phyloP scores from a whole-genome alignment of 2,113 vertebrate species.

The Odocoileus hemionus region DNA sequence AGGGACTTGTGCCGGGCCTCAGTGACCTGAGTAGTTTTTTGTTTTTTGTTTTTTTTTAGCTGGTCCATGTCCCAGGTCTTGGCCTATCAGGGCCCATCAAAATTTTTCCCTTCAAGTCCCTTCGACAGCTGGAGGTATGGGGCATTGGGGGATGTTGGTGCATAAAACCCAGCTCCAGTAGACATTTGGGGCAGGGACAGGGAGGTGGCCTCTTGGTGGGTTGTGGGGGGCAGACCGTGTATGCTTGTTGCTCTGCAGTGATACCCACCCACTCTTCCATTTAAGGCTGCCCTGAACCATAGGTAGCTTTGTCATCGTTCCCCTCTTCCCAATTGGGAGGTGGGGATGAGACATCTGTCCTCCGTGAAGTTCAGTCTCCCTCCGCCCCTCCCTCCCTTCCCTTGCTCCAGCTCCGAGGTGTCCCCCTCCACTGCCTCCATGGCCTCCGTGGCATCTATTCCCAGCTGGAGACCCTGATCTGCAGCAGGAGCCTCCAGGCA shows the following conservation, averaged over 20 bases:
- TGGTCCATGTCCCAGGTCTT: conserved; percentile 83
- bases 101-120: conserved; percentile 96
- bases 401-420: conserved; percentile 79
- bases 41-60: conserved; percentile 77
- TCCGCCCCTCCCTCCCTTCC: background rate
- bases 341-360: background rate
- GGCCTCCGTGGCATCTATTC: conserved; percentile 94
- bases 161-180: background rate
- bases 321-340: background rate
- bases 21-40: conserved; percentile 11
- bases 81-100: conserved; percentile 88
- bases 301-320: background rate
- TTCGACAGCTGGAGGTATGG: conserved; percentile 90
- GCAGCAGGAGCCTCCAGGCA: conserved; percentile 89
- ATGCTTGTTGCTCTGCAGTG: background rate
- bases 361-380: conserved; percentile 5
- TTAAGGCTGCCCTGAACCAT: background rate
- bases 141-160: background rate
- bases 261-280: background rate
- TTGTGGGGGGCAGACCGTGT: background rate
- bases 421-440: conserved; percentile 90
- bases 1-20: background rate
- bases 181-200: background rate
- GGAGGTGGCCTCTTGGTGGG: background rate
- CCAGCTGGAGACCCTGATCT: conserved; percentile 92